Conservation (phyloP, 2,113 vertebrate genomes). For the Paramisgurnus dabryanus region DNA sequence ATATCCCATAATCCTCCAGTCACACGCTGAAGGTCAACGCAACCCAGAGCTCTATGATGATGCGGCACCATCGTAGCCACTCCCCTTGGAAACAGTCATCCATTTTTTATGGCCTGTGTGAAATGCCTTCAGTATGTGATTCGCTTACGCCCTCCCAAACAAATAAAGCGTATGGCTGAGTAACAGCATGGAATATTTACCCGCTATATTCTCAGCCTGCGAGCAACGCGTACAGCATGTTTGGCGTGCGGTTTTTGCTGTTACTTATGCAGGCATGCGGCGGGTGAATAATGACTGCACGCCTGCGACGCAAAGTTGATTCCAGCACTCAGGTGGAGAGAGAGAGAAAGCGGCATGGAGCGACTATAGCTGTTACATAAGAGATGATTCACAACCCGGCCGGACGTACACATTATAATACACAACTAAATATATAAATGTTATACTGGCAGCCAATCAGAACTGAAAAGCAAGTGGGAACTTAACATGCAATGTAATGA, state of each 20-base stretch:
- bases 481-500: no score
- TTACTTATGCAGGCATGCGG: slow-evolving; percentile 41
- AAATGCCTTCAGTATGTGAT: slow-evolving; percentile 41
- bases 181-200: slow-evolving; percentile 51
- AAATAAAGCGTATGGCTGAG: slow-evolving; percentile 23
- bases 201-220: slow-evolving; percentile 18
- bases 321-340: slow-evolving; percentile 28
- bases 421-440: no score
- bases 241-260: slow-evolving; percentile 1
- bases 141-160: slow-evolving; percentile 38
- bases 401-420: slow-evolving; percentile 9
- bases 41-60: slow-evolving; percentile 19
- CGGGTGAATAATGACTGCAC: slow-evolving; percentile 50
- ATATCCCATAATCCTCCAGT: slow-evolving; percentile 45
- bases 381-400: slow-evolving; percentile 14
- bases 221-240: background rate
- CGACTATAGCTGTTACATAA: slow-evolving; percentile 49
- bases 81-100: slow-evolving; percentile 48
- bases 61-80: slow-evolving; percentile 27
- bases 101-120: slow-evolving; percentile 49
- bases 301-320: slow-evolving; percentile 31
- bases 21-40: slow-evolving; percentile 52
- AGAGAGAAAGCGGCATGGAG: background rate
- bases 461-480: background rate
- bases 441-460: background rate